These are phyloP conservation scores for Chlorops oryzae DNA, from an alignment of 1,140 invertebrate genomes.

Conservation along the genomic window DNA sequence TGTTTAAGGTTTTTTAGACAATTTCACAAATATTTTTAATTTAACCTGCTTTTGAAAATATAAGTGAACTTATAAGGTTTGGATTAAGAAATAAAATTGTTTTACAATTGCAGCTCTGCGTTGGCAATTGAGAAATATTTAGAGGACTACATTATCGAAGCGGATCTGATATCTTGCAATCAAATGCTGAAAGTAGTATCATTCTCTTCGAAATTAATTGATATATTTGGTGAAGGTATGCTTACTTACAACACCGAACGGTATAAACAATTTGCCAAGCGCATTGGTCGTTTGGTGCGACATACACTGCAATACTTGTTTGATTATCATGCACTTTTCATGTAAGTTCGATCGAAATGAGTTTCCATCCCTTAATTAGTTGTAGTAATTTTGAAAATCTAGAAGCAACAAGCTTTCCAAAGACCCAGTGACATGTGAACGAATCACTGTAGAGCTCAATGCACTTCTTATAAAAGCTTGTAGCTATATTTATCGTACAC, in stretches of 20 bases:
- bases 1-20: too few relatives aligned
- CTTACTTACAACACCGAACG: slow-evolving; percentile 60
- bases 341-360: slow-evolving; percentile 19
- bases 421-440: slow-evolving; percentile 52
- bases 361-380: neutral
- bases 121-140: slow-evolving; percentile 46
- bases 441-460: slow-evolving; percentile 70
- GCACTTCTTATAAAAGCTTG: slow-evolving; percentile 65
- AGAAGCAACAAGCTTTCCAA: slow-evolving; percentile 38
- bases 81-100: too few relatives aligned
- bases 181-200: slow-evolving; percentile 64
- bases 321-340: slow-evolving; percentile 50
- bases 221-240: slow-evolving; percentile 61
- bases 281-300: slow-evolving; percentile 62
- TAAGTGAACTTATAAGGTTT: too few relatives aligned
- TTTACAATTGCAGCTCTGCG: slow-evolving; percentile 29
- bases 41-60: too few relatives aligned
- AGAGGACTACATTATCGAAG: slow-evolving; percentile 54
- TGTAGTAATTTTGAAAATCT: slow-evolving; percentile 4
- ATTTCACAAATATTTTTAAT: too few relatives aligned
- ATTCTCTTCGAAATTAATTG: slow-evolving; percentile 61
- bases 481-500: slow-evolving; percentile 63
- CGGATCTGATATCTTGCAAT: slow-evolving; percentile 54
- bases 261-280: slow-evolving; percentile 66
- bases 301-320: slow-evolving; percentile 70